Conservation (phyloP, 2,888 invertebrate genomes). For the Lasioglossum malachurum region DNA sequence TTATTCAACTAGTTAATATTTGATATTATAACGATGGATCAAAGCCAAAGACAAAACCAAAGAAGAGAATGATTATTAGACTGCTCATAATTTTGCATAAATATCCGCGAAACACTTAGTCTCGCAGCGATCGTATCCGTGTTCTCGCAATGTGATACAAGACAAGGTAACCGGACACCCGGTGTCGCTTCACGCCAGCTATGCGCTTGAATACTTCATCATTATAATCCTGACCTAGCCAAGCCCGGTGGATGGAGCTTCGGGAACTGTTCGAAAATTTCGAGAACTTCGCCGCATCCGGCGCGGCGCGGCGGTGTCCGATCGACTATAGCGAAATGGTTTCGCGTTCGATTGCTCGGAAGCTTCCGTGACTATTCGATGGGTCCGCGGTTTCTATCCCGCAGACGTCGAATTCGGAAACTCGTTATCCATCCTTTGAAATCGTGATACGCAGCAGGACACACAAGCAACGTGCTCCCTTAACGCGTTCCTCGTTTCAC, state of each 20-base stretch:
- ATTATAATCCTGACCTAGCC: background rate
- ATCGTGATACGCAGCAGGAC: background rate
- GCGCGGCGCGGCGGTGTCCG: background rate
- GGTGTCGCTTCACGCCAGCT: background rate
- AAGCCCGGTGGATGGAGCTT: background rate
- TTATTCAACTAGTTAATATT: no score
- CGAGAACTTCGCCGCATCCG: background rate
- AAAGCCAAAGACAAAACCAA: no score
- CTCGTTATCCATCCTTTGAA: slow-evolving; percentile 6
- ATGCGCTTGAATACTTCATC: slow-evolving; percentile 16
- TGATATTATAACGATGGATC: no score
- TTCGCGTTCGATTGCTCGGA: background rate
- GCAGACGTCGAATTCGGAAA: background rate
- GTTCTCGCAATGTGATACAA: slow-evolving; percentile 18
- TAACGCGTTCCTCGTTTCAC: background rate
- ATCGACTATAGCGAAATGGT: background rate
- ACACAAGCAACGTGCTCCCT: background rate
- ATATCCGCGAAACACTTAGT: background rate
- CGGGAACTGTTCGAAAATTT: background rate
- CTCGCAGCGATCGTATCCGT: background rate
- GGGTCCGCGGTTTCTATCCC: background rate
- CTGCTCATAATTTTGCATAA: background rate
- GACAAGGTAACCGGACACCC: background rate
- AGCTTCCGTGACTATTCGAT: background rate
- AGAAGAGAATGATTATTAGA: no score